Conservation (phyloP, 2,888 invertebrate genomes). For the Tanytarsus gracilentus region DNA sequence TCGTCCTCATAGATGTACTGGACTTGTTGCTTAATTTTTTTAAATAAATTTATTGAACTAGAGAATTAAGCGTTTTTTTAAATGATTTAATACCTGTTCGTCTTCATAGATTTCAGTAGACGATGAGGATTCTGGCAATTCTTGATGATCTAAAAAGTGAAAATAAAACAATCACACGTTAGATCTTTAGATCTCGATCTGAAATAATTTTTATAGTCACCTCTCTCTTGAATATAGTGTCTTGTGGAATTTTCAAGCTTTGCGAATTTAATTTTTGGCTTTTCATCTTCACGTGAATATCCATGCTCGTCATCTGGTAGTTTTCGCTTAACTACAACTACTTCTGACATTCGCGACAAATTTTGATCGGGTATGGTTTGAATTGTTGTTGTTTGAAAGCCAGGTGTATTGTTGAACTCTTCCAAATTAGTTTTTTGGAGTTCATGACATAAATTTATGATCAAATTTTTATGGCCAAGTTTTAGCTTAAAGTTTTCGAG, state of each 20-base stretch:
- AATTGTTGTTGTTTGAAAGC: no score
- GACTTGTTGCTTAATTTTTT: background rate
- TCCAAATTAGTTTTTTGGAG: slow-evolving; percentile 9
- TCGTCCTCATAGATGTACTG: slow-evolving; percentile 11
- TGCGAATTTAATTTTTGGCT: no score
- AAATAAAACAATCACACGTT: no score
- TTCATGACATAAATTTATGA: slow-evolving; percentile 21
- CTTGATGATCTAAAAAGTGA: background rate
- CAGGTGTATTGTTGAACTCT: slow-evolving; percentile 5
- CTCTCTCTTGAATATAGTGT: no score
- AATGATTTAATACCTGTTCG: no score
- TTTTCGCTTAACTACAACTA: background rate
- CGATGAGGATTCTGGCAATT: background rate
- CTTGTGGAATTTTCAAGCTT: no score
- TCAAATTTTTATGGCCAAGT: slow-evolving; percentile 18
- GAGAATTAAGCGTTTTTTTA: no score
- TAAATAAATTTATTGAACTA: no score
- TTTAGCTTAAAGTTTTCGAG: background rate
- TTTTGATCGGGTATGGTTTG: background rate
- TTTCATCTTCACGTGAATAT: slow-evolving; percentile 15
- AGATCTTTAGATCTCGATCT: no score
- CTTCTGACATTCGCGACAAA: background rate
- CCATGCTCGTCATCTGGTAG: slow-evolving; percentile 9
- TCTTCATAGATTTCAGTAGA: no score
- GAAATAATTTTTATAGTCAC: no score